Percentiles rank a stretch among this genome's conserved stretches.
These are phyloP conservation scores for Rhamnusium bicolor DNA, from an alignment of 2,888 invertebrate species.

Conservation along the genomic window DNA sequence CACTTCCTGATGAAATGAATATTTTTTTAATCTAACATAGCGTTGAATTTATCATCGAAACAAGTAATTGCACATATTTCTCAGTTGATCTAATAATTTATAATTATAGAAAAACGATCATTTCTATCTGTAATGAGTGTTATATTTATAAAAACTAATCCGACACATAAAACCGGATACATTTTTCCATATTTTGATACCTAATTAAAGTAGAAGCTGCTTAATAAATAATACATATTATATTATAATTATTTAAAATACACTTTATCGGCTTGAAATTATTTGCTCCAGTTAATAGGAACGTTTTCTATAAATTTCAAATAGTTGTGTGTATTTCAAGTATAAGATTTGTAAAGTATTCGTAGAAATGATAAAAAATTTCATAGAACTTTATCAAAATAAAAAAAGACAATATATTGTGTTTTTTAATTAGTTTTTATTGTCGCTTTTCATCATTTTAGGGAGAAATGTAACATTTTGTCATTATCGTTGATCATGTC, in stretches of 20 bases:
- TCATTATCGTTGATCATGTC: no score
- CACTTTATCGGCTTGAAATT: background rate
- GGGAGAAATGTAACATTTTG: no score
- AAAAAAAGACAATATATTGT: no score
- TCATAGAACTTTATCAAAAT: no score
- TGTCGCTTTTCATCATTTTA: no score
- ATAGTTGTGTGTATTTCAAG: background rate
- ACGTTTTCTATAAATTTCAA: background rate
- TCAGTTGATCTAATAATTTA: background rate
- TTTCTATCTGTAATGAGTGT: background rate
- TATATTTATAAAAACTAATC: background rate
- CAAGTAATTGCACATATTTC: background rate
- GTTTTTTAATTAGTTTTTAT: no score
- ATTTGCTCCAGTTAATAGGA: constrained; percentile 1
- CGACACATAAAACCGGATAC: background rate
- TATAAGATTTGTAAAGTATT: background rate
- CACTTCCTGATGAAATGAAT: background rate
- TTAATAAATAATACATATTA: background rate
- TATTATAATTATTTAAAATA: constrained; percentile 12
- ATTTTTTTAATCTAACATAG: background rate
- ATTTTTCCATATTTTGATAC: background rate
- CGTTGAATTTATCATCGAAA: background rate
- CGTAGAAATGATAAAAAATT: background rate
- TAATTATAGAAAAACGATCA: background rate
- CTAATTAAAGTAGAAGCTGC: background rate